Evolutionary conservation across 2,888 invertebrate genomes (phyloP).

Genomic region (Pyrochroa serraticornis): DNA sequence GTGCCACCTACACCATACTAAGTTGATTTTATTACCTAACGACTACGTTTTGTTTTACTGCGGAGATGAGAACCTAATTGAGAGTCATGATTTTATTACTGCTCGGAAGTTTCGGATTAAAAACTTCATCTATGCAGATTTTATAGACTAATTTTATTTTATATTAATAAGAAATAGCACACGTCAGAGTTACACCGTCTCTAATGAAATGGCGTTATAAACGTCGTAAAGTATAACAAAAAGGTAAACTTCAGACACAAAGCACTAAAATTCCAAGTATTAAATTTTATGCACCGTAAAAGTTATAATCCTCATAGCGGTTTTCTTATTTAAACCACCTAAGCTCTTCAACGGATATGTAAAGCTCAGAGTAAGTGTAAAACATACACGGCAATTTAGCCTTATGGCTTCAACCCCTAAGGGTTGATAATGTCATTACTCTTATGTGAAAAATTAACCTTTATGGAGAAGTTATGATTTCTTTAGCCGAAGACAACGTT

Average conservation of each 20-base stretch:
- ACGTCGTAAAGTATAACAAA: conserved; percentile 6
- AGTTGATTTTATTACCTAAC: no score
- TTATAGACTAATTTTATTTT: neutral
- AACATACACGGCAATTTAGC: no score
- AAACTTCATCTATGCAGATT: neutral
- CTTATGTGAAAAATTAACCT: no score
- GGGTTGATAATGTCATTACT: no score
- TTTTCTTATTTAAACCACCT: conserved; percentile 3
- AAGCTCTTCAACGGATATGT: conserved; percentile 2
- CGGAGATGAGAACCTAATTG: conserved; percentile 2
- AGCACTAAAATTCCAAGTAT: conserved; percentile 13
- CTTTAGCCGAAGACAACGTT: no score
- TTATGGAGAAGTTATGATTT: no score
- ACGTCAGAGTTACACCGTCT: neutral
- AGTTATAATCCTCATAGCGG: conserved; percentile 14
- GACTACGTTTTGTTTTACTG: no score
- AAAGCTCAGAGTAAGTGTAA: conserved; percentile 1
- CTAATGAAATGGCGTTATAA: conserved; percentile 11
- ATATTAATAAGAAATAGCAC: neutral
- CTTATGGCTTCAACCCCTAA: no score
- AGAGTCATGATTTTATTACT: conserved; percentile 1
- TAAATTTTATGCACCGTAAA: conserved; percentile 20
- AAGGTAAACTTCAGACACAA: conserved; percentile 17
- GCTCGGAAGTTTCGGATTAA: conserved; percentile 1
- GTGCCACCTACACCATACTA: no score